Evolutionary conservation across 64 coral and sea anemone species (phyloP), one percentile per base, ranked within the genome.

Genomic region (Stichodactyla mertensii): DNA sequence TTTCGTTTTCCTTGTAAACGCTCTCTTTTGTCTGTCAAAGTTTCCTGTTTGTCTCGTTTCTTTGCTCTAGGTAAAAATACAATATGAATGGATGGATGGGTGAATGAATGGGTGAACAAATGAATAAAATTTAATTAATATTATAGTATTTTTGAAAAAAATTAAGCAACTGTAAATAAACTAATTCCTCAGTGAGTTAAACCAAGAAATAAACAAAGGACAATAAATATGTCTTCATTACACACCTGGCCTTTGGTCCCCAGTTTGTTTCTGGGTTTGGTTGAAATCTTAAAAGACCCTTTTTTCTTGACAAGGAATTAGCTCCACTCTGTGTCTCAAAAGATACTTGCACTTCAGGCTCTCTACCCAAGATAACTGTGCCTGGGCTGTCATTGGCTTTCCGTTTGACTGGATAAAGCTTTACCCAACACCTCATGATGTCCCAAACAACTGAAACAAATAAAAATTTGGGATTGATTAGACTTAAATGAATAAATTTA

Each of bases 161-260:
- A 58, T 11, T 58, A 58, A 15, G 8, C 56, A 4, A 58, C 8
- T 58, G 56, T 11, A 11, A 58, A 58, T 58, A 11, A 58, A 58
- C 14, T 58, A 58, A 22, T 70, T 18, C n/a, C 12, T 74, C 22
- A 19, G 24, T 74, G 7, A 23, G 24, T 27, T 74, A 23, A 74
- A 31, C 23, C 10, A 74, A 74, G 22, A 27, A 74, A 31, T 10
- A 10, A 22, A 74, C 27, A n/a, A n/a, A 6, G 19, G 5, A 62
- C 18, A 16, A 15, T 13, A 61, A 61, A 22, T 20, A 6, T 8
- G 23, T 26, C 24, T 23, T 27, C 64, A n/a, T 61, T 9, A 64
- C 77, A 23, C 87, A 99, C 97, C 97, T 99, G 69, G 97, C 71
- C 71, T 99, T 94, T 13, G 97, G 97, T 51, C 97, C 97, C 97